Conservation (phyloP, 1,140 invertebrate species). For the Tetragnatha versicolor region DNA sequence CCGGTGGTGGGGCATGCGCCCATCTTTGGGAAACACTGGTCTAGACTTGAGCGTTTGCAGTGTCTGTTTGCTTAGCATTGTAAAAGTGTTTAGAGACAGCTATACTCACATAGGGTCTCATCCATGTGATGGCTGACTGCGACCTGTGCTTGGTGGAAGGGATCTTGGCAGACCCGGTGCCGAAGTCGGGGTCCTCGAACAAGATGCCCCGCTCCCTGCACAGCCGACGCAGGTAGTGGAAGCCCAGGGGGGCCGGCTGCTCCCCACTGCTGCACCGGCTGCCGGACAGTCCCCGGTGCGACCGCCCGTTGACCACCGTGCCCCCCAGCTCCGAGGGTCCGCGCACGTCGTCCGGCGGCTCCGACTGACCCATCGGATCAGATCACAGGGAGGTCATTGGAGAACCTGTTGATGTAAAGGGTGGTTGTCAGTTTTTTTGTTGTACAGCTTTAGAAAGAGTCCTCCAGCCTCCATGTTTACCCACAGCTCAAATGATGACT, state of each 20-base stretch:
- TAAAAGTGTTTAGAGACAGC: too few species aligned
- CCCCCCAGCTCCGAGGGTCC: constrained; percentile 36
- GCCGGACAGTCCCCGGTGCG: neutral
- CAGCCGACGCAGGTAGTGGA: constrained; percentile 66
- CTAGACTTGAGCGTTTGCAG: too few species aligned
- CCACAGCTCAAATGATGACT: too few species aligned
- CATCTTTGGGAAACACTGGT: too few species aligned
- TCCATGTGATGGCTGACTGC: constrained; percentile 65
- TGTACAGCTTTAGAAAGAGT: too few species aligned
- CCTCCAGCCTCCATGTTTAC: too few species aligned
- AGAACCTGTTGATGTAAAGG: neutral
- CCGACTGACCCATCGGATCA: constrained; percentile 47
- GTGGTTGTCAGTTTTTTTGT: neutral
- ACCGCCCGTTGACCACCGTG: constrained; percentile 8
- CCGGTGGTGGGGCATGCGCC: too few species aligned
- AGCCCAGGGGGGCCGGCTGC: neutral
- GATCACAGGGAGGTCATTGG: neutral
- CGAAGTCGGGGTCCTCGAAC: constrained; percentile 92
- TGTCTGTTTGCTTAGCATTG: too few species aligned
- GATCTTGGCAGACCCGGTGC: constrained; percentile 70
- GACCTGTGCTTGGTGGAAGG: constrained; percentile 73
- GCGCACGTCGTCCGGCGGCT: constrained; percentile 25
- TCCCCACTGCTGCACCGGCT: constrained; percentile 17
- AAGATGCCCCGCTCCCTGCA: constrained; percentile 77
- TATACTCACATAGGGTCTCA: constrained; percentile 66